Conservation (phyloP, 1,140 invertebrate species). For the Magallana gigas region DNA sequence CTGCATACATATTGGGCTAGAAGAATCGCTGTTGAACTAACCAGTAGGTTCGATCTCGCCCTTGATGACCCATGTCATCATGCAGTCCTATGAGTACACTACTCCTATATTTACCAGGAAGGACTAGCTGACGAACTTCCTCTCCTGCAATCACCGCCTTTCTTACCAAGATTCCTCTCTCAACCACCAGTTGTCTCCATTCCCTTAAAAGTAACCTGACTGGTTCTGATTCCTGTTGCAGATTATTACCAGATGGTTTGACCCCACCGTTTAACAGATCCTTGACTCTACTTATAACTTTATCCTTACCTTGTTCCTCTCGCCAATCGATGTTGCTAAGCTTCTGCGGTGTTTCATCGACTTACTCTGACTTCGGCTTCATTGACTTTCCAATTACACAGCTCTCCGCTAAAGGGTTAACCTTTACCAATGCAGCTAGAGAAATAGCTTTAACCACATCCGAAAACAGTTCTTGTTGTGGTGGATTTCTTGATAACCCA, state of each 20-base stretch:
- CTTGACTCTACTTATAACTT: conserved; percentile 11
- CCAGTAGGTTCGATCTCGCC: conserved; percentile 21
- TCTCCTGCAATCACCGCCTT: neutral
- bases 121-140: conserved; percentile 46
- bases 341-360: too few species aligned
- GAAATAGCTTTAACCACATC: too few species aligned
- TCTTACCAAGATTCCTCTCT: neutral
- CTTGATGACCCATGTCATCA: neutral
- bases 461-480: too few species aligned
- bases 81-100: conserved; percentile 17
- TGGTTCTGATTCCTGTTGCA: neutral
- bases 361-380: too few species aligned
- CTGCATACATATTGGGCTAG: conserved; percentile 34
- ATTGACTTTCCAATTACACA: too few species aligned
- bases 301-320: too few species aligned
- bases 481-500: too few species aligned
- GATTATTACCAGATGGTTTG: neutral
- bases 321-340: too few species aligned
- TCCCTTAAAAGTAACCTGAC: conserved; percentile 28
- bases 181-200: conserved; percentile 38
- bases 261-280: neutral
- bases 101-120: conserved; percentile 35
- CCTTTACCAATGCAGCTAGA: too few species aligned
- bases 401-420: too few species aligned
- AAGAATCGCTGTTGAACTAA: conserved; percentile 22